Evolutionary conservation across 2,113 vertebrate genomes (phyloP).

Genomic region (Ciconia boyciana): DNA sequence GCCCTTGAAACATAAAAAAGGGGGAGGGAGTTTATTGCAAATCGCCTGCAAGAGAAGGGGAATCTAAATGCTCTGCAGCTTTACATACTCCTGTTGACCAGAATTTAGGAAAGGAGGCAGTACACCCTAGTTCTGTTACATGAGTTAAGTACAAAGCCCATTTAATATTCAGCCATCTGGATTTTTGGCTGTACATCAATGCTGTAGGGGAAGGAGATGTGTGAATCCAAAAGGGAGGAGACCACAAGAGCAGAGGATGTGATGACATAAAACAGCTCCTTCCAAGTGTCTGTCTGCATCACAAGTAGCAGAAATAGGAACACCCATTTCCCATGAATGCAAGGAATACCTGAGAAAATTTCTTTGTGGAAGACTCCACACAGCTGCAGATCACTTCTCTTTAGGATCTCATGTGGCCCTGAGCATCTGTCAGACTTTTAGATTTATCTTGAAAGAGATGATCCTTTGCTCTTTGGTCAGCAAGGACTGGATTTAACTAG

Average conservation of each 20-base stretch:
- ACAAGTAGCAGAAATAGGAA: neutral
- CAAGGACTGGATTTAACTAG: neutral
- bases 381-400: neutral
- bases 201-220: neutral
- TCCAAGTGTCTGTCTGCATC: neutral
- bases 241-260: neutral
- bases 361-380: neutral
- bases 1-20: neutral
- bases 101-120: neutral
- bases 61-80: neutral
- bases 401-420: neutral
- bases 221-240: neutral
- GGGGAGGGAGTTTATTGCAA: neutral
- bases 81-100: neutral
- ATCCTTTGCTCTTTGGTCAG: neutral
- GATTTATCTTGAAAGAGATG: neutral
- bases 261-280: neutral
- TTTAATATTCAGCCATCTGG: neutral
- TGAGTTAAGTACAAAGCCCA: neutral
- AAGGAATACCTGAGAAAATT: neutral
- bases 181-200: neutral
- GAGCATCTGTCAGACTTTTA: neutral
- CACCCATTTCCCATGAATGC: neutral
- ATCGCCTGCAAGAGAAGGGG: neutral
- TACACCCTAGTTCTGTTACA: neutral